Conservation (phyloP, 1,140 invertebrate species). For the Papilio glaucus region DNA sequence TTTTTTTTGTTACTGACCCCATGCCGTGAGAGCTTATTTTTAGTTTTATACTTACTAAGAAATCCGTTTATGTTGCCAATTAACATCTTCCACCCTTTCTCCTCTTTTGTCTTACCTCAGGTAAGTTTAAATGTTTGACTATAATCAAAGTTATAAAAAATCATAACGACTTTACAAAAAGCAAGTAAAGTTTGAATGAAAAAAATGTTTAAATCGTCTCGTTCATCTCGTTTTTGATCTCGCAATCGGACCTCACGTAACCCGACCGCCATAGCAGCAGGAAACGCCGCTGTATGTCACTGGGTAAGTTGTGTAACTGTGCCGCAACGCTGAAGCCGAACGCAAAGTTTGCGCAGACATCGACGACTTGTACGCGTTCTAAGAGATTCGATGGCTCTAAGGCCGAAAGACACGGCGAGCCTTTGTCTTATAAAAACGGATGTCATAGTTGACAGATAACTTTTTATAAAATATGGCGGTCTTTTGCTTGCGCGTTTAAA, state of each 20-base stretch:
- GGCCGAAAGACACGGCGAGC: neutral
- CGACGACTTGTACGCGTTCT: too few relatives aligned
- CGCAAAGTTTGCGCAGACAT: neutral
- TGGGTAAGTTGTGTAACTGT: constrained; percentile 30
- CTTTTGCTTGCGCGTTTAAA: neutral
- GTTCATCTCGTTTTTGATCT: constrained; percentile 27
- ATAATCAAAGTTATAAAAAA: neutral
- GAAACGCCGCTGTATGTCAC: constrained; percentile 35
- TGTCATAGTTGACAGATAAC: neutral
- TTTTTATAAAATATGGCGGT: neutral
- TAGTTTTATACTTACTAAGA: too few relatives aligned
- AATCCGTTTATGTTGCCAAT: too few relatives aligned
- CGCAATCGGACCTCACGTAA: constrained; percentile 30
- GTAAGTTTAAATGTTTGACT: too few relatives aligned
- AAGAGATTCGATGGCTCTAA: neutral
- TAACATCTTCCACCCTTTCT: too few relatives aligned
- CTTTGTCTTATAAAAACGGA: neutral
- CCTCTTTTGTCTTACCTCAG: too few relatives aligned
- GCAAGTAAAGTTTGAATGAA: neutral
- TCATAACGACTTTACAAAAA: neutral
- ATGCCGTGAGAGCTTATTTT: too few relatives aligned
- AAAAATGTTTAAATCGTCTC: neutral
- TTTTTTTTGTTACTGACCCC: too few relatives aligned
- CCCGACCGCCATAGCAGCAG: constrained; percentile 24
- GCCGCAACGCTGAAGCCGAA: constrained; percentile 15